Conservation (phyloP, 2,113 vertebrate genomes). For the Aegotheles bennettii region DNA sequence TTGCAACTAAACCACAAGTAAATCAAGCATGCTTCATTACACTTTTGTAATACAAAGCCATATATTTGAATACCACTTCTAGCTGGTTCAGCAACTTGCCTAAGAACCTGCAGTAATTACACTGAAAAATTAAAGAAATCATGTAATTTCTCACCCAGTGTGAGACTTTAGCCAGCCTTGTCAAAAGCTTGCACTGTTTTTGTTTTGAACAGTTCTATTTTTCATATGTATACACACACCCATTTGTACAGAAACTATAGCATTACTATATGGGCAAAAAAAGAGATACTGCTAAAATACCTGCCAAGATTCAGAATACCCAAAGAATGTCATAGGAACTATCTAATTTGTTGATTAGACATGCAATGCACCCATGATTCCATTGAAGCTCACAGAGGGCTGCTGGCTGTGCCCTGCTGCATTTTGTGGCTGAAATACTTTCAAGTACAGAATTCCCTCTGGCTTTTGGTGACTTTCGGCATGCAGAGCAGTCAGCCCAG, state of each 20-base stretch:
- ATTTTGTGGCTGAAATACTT: background rate
- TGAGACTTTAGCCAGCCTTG: background rate
- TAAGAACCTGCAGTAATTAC: background rate
- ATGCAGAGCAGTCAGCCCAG: background rate
- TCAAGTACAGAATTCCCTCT: background rate
- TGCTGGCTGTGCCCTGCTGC: background rate
- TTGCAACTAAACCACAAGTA: background rate
- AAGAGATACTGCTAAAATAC: background rate
- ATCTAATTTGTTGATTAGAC: background rate
- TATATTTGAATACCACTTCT: background rate
- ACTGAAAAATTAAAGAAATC: background rate
- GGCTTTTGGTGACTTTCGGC: background rate
- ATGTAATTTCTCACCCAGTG: background rate
- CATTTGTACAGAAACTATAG: background rate
- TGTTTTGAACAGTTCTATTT: background rate
- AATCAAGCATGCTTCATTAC: background rate
- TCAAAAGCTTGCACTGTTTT: background rate
- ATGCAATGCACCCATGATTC: background rate
- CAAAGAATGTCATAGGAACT: background rate
- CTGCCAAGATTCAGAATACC: background rate
- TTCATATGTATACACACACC: background rate
- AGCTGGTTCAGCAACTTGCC: background rate
- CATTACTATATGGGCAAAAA: background rate
- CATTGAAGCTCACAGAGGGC: background rate
- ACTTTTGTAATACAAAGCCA: background rate